Evolutionary conservation across 2,797 vertebrate species (phyloP).

Genomic region (Muscicapa striata): DNA sequence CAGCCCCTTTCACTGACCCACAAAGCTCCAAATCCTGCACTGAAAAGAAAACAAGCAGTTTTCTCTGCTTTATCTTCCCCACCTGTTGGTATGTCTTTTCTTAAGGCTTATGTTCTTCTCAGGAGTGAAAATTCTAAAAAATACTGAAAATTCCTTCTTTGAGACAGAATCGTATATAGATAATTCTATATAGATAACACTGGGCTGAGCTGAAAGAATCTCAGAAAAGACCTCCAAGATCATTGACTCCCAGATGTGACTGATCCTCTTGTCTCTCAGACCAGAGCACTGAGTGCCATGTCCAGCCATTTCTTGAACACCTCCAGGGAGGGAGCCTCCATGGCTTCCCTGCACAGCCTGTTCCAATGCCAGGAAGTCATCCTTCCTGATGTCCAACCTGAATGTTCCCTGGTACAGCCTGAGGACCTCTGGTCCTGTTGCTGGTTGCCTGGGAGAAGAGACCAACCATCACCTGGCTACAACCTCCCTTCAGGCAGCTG

Average conservation of each 20-base stretch:
- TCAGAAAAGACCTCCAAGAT: background rate
- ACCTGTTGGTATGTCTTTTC: background rate
- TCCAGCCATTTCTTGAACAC: background rate
- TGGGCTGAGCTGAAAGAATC: background rate
- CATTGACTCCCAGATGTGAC: accelerated
- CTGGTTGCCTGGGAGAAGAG: background rate
- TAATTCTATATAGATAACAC: background rate
- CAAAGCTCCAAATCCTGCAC: background rate
- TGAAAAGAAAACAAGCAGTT: background rate
- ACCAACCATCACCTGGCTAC: too few species aligned
- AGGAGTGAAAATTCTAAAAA: background rate
- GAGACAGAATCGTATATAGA: background rate
- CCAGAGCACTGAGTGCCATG: background rate
- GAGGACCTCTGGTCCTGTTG: background rate
- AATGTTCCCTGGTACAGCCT: background rate
- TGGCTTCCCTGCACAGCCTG: background rate
- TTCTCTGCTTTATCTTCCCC: background rate
- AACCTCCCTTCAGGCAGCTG: background rate
- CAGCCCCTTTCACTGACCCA: background rate
- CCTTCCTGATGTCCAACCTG: background rate
- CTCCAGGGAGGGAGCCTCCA: background rate
- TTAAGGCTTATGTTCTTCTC: background rate
- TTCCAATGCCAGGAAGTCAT: background rate
- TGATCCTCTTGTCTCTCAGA: background rate
- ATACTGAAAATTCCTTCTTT: background rate